Conservation (phyloP, 1,140 invertebrate genomes). For the Temnothorax nylanderi region DNA sequence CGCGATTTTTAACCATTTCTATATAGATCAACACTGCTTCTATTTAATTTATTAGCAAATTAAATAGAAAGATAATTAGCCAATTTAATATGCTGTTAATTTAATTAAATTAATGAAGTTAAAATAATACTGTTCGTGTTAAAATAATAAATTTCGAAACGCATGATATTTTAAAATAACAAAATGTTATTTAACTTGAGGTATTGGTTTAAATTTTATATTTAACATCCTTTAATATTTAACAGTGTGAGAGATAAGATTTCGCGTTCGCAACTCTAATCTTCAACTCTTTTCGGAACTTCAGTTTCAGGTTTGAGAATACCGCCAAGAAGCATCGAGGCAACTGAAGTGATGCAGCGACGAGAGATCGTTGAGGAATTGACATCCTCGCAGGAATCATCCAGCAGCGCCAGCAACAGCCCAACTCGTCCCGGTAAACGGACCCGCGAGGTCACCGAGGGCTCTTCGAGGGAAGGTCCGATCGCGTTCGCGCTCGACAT, state of each 20-base stretch:
- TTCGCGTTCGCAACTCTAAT: too few species aligned
- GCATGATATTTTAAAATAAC: too few species aligned
- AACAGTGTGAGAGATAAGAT: background rate
- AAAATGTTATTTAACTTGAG: too few species aligned
- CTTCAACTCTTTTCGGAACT: background rate
- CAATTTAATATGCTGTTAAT: too few species aligned
- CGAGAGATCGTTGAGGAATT: background rate
- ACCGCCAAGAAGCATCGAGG: background rate
- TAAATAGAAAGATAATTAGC: too few species aligned
- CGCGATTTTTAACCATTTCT: background rate
- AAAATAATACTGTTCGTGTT: too few species aligned
- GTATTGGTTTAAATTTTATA: too few species aligned
- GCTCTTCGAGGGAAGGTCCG: background rate
- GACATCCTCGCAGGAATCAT: background rate
- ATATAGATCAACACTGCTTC: too few species aligned
- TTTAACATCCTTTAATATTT: too few species aligned
- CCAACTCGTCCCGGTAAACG: constrained; percentile 50
- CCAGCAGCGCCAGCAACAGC: background rate
- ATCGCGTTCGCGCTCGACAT: background rate
- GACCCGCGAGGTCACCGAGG: constrained; percentile 39
- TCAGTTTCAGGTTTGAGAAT: background rate
- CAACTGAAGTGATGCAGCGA: background rate
- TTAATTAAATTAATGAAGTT: too few species aligned
- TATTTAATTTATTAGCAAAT: too few species aligned
- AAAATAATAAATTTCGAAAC: too few species aligned